Evolutionary conservation across 2,888 invertebrate species (phyloP).

Genomic region (Apodemia duryi): DNA sequence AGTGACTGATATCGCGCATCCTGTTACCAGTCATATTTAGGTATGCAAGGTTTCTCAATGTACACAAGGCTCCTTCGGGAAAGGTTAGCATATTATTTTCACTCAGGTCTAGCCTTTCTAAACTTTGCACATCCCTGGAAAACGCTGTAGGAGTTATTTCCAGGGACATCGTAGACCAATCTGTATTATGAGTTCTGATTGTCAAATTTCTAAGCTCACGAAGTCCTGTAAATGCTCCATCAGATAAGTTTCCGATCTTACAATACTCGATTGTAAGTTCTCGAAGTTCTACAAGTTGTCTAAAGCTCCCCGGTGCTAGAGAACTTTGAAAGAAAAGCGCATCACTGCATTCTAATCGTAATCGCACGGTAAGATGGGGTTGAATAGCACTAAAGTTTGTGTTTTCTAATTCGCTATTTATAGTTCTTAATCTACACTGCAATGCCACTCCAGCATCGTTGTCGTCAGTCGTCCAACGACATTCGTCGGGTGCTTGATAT

Average conservation of each 20-base stretch:
- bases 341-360: conserved; percentile 89
- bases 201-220: conserved; percentile 88
- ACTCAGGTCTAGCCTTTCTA: conserved; percentile 87
- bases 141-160: conserved; percentile 87
- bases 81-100: conserved; percentile 90
- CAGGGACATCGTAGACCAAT: conserved; percentile 89
- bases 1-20: conserved; percentile 85
- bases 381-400: conserved; percentile 91
- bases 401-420: conserved; percentile 89
- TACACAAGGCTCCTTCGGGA: conserved; percentile 87
- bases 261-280: conserved; percentile 90
- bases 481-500: conserved; percentile 90
- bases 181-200: conserved; percentile 89
- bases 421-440: conserved; percentile 86
- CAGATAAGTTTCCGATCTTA: conserved; percentile 89
- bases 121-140: conserved; percentile 84
- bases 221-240: conserved; percentile 89
- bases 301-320: conserved; percentile 86
- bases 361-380: conserved; percentile 87
- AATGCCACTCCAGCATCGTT: conserved; percentile 84
- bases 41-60: conserved; percentile 85
- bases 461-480: conserved; percentile 87
- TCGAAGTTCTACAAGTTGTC: conserved; percentile 85
- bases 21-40: conserved; percentile 90
- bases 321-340: conserved; percentile 90